A percentile compares a stretch with the other conserved stretches of the same genome.
phyloP scores from a whole-genome alignment of 2,113 vertebrate species.

The Ptilonorhynchus violaceus region DNA sequence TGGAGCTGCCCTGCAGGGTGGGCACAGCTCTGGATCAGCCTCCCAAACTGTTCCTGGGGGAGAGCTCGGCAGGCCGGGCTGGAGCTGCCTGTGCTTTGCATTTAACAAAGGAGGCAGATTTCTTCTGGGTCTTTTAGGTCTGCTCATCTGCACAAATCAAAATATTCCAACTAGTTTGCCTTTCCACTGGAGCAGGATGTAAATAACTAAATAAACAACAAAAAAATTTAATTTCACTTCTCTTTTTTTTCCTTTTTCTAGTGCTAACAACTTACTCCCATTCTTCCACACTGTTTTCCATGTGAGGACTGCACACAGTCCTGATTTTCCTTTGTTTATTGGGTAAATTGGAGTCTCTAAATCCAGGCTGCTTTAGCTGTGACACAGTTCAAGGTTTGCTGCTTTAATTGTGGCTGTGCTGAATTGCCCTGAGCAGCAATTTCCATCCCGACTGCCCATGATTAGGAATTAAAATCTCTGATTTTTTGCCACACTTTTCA shows the following conservation, averaged over 20 bases:
- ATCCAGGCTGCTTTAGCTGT: not conserved
- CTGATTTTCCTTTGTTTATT: not conserved
- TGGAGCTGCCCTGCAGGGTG: not conserved
- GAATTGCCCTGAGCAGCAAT: not conserved
- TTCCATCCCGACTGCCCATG: not conserved
- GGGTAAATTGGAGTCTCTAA: not conserved
- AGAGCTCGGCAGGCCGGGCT: not conserved
- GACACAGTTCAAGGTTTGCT: not conserved
- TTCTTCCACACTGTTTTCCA: accelerated
- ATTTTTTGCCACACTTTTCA: not conserved
- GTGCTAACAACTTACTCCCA: accelerated
- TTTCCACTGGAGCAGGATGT: not conserved
- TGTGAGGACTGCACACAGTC: not conserved
- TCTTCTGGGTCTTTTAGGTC: not conserved
- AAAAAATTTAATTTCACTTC: not conserved
- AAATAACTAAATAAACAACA: not conserved
- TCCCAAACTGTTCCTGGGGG: accelerated
- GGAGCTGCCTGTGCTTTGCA: accelerated
- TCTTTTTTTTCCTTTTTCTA: not conserved
- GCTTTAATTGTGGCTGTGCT: not conserved
- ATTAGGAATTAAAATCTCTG: not conserved
- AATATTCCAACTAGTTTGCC: not conserved
- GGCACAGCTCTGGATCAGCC: not conserved
- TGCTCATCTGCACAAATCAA: not conserved
- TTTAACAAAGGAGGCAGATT: not conserved